A percentile compares a stretch with the other conserved stretches of the same genome.
These are phyloP conservation scores for Cyanoliseus patagonus DNA, from an alignment of 2,113 vertebrate genomes.

Conservation along the genomic window DNA sequence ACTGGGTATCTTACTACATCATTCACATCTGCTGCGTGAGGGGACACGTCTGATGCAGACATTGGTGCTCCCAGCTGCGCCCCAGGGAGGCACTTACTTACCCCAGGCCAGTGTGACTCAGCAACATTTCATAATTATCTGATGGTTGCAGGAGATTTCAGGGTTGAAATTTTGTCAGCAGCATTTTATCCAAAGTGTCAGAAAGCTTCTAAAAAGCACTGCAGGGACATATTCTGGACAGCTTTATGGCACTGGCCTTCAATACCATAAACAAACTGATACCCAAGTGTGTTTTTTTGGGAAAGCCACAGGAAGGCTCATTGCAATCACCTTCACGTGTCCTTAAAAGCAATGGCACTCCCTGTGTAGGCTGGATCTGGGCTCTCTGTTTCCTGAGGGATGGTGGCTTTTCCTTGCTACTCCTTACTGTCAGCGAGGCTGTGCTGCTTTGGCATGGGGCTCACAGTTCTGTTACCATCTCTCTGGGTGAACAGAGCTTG, in stretches of 20 bases:
- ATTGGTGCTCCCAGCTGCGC: background rate
- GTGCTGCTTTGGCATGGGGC: rapidly evolving
- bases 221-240: conserved; percentile 31
- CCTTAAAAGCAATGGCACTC: background rate
- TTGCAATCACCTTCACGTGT: rapidly evolving
- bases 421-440: background rate
- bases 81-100: conserved; percentile 11
- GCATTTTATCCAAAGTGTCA: conserved; percentile 43
- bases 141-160: conserved; percentile 3
- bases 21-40: background rate
- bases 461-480: background rate
- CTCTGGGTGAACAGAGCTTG: background rate
- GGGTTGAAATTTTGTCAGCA: conserved; percentile 51
- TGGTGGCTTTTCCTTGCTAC: background rate
- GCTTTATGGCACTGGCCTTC: conserved; percentile 12
- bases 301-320: background rate
- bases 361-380: rapidly evolving
- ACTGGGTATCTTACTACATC: background rate
- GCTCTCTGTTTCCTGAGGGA: background rate
- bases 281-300: background rate
- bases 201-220: conserved; percentile 57
- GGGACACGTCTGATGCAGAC: background rate
- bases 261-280: conserved; percentile 49
- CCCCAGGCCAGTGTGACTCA: conserved; percentile 3
- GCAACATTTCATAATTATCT: conserved; percentile 43